Conservation (phyloP, 1,140 invertebrate genomes). For the Belonocnema kinseyi region DNA sequence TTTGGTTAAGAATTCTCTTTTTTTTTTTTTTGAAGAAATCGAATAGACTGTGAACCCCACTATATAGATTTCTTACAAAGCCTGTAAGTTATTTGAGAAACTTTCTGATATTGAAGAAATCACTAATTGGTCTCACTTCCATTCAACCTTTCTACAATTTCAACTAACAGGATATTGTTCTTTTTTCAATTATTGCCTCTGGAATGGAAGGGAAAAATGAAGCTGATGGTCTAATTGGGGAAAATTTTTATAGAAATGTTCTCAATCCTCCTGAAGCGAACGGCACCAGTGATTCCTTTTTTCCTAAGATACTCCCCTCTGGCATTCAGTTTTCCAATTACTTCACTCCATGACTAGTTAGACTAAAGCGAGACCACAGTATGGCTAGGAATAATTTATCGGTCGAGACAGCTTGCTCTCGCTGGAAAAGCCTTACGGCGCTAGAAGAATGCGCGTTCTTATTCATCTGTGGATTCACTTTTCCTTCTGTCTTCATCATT, state of each 20-base stretch:
- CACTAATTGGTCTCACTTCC: not conserved
- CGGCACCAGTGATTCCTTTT: not conserved
- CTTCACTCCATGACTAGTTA: conserved; percentile 29
- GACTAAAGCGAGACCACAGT: conserved; percentile 27
- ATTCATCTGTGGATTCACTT: conserved; percentile 7
- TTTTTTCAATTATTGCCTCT: not conserved
- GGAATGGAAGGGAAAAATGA: not conserved
- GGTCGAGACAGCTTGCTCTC: not conserved
- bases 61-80: no score
- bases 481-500: conserved; percentile 14
- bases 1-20: no score
- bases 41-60: no score
- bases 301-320: conserved; percentile 19
- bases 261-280: not conserved
- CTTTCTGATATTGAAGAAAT: not conserved
- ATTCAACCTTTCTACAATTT: not conserved
- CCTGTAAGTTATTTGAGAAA: no score
- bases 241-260: not conserved
- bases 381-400: conserved; percentile 27
- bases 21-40: no score
- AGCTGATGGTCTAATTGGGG: not conserved
- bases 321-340: conserved; percentile 29
- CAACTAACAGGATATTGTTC: not conserved
- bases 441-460: conserved; percentile 15
- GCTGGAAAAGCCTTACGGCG: conserved; percentile 30